Percentiles rank a stretch among this genome's conserved stretches.
Conservation (phyloP, 2,113 vertebrate genomes). For the Bambusicola thoracicus region DNA sequence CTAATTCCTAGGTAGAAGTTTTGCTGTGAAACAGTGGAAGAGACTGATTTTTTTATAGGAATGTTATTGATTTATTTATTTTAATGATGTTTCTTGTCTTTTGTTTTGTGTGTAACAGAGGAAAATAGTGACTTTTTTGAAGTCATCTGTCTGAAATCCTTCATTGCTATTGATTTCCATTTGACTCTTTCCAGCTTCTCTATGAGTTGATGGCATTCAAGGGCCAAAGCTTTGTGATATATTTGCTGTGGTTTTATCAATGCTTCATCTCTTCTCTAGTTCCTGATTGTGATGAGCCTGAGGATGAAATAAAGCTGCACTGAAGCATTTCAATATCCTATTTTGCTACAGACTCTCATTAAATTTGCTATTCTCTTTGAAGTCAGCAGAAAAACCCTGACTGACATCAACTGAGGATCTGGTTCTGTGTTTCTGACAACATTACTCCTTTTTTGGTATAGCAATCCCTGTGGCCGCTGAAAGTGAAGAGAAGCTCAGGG, state of each 20-base stretch:
- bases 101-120: conserved; percentile 24
- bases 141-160: conserved; percentile 25
- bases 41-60: neutral
- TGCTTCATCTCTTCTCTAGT: conserved; percentile 1
- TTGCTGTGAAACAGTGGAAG: neutral
- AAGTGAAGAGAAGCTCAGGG: neutral
- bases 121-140: conserved; percentile 42
- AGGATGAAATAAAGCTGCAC: conserved; percentile 29
- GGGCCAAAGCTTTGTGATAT: conserved; percentile 24
- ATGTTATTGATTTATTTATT: conserved; percentile 34
- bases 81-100: conserved; percentile 29
- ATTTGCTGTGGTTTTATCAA: conserved; percentile 37
- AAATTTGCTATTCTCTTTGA: conserved; percentile 64
- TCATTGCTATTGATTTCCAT: conserved; percentile 50
- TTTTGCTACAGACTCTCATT: conserved; percentile 46
- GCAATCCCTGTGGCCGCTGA: neutral
- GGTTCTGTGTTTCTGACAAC: conserved; percentile 53
- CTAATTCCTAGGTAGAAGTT: conserved; percentile 6
- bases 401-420: conserved; percentile 39
- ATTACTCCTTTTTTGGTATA: conserved; percentile 11
- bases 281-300: neutral
- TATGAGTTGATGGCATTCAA: conserved; percentile 30
- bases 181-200: conserved; percentile 18
- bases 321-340: conserved; percentile 41
- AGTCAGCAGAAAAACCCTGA: conserved; percentile 52